These are phyloP conservation scores for Bubo scandiacus DNA, from an alignment of 2,113 vertebrate species.

Conservation along the genomic window DNA sequence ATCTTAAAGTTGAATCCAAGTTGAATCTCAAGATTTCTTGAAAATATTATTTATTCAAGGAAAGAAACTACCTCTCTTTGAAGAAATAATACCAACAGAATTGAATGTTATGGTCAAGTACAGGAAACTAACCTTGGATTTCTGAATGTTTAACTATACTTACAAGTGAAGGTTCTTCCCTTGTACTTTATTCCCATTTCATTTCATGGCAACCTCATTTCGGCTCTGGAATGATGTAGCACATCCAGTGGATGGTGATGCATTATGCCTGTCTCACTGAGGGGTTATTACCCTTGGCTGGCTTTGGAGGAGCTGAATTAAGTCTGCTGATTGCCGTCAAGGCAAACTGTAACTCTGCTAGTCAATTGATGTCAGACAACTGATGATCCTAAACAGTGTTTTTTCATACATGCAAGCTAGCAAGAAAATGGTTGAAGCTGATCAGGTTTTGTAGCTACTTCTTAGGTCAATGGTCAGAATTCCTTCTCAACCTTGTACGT, in stretches of 20 bases:
- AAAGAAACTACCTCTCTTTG: conserved; percentile 48
- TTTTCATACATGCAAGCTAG: background rate
- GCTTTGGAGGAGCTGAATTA: background rate
- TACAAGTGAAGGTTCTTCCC: background rate
- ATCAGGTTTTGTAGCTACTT: background rate
- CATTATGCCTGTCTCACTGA: background rate
- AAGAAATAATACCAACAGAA: conserved; percentile 17
- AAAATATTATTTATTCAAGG: conserved; percentile 37
- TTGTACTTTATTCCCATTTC: background rate
- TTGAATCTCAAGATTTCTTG: background rate
- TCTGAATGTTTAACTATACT: background rate
- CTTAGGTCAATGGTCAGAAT: background rate
- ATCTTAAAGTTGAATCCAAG: background rate
- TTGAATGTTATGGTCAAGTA: background rate
- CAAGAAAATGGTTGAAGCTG: background rate
- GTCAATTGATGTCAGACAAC: background rate
- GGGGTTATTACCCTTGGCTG: background rate
- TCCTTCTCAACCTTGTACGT: background rate
- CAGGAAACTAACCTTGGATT: background rate
- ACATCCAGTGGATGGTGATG: background rate
- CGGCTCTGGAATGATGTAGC: background rate
- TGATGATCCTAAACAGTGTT: background rate
- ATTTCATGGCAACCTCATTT: background rate
- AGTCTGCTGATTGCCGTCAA: background rate
- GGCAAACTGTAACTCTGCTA: background rate